A percentile compares a stretch with the other conserved stretches of the same genome.
Evolutionary conservation across 2,888 invertebrate species (phyloP).

Genomic region (Hypercompe scribonia): DNA sequence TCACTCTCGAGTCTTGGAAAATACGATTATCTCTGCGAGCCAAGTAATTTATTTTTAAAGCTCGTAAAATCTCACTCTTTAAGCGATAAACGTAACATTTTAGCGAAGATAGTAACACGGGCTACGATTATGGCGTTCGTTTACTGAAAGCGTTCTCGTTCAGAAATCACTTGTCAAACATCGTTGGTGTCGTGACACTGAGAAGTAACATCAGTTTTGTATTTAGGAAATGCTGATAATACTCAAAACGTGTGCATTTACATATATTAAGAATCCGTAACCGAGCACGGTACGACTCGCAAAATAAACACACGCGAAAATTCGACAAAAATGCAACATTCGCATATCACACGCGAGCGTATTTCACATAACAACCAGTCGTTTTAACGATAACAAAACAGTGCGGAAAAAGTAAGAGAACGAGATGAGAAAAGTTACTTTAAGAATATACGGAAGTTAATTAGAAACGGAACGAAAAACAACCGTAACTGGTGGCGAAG

Average conservation of each 20-base stretch:
- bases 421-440: conserved; percentile 86
- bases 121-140: conserved; percentile 65
- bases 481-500: conserved; percentile 87
- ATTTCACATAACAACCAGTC: conserved; percentile 77
- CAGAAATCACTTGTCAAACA: conserved; percentile 76
- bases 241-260: conserved; percentile 65
- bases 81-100: conserved; percentile 84
- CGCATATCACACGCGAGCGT: conserved; percentile 77
- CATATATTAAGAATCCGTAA: conserved; percentile 68
- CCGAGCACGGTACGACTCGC: conserved; percentile 63
- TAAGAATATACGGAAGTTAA: conserved; percentile 86
- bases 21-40: conserved; percentile 72
- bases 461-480: conserved; percentile 86
- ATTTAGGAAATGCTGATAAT: conserved; percentile 63
- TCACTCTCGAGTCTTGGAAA: conserved; percentile 73
- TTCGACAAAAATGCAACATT: conserved; percentile 69
- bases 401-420: conserved; percentile 72
- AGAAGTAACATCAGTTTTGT: conserved; percentile 66
- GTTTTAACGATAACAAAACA: conserved; percentile 67
- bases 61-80: conserved; percentile 84
- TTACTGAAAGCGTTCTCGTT: conserved; percentile 65
- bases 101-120: conserved; percentile 74
- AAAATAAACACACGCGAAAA: conserved; percentile 74
- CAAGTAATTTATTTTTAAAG: conserved; percentile 83
- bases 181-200: conserved; percentile 77